Evolutionary conservation across 2,797 vertebrate genomes (phyloP).

Genomic region (Pteropus rufus): DNA sequence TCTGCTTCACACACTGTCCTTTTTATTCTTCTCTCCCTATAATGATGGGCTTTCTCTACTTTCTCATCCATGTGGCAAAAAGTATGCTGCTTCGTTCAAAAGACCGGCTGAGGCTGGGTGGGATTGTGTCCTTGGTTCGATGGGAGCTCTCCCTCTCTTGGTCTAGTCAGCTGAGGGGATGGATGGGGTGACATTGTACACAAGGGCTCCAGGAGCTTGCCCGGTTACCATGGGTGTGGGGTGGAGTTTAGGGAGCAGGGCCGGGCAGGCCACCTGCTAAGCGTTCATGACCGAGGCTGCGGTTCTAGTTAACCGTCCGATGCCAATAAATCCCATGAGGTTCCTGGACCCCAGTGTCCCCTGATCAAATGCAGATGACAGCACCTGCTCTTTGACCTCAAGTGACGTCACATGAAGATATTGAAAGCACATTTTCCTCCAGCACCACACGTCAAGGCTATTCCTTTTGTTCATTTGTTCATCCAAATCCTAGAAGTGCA

Average conservation of each 20-base stretch:
- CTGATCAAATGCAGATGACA: too few species aligned
- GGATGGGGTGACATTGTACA: neutral
- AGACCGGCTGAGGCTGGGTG: rapidly evolving
- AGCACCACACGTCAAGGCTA: neutral
- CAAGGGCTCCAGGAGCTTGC: neutral
- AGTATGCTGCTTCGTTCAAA: neutral
- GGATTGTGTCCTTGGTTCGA: neutral
- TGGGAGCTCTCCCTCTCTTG: neutral
- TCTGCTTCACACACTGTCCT: neutral
- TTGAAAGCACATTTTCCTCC: neutral
- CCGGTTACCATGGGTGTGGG: neutral
- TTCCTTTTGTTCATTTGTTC: neutral
- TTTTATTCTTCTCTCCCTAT: too few species aligned
- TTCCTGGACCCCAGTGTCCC: too few species aligned
- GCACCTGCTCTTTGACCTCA: neutral
- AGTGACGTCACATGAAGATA: neutral
- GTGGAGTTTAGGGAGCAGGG: neutral
- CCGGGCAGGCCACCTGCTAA: neutral
- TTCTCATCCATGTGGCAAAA: neutral
- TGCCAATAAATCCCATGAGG: neutral
- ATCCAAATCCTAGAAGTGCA: neutral
- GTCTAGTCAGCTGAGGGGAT: neutral
- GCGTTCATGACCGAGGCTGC: neutral
- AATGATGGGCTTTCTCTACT: neutral
- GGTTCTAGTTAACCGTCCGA: neutral